These are phyloP conservation scores for Gracilinanus agilis DNA, from an alignment of 2,113 vertebrate species.

Conservation along the genomic window DNA sequence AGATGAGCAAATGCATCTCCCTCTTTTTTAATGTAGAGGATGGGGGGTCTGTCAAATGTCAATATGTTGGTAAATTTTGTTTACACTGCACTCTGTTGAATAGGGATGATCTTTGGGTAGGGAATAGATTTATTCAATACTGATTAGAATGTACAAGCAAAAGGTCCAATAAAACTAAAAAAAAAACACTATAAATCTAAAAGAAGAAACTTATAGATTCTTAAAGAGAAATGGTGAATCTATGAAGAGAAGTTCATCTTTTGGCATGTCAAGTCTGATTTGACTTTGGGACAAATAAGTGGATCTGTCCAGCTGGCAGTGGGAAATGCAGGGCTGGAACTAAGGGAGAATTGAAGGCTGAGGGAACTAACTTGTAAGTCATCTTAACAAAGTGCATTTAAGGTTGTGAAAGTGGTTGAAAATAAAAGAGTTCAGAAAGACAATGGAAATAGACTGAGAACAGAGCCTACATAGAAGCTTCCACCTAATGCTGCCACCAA, in stretches of 20 bases:
- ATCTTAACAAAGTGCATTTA: background rate
- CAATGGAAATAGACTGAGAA: background rate
- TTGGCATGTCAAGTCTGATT: background rate
- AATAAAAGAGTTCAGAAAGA: background rate
- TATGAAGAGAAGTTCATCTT: background rate
- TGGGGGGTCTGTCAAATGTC: background rate
- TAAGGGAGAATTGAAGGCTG: background rate
- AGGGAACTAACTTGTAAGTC: background rate
- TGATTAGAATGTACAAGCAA: background rate
- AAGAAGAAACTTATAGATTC: background rate
- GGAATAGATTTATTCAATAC: background rate
- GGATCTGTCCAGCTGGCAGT: background rate
- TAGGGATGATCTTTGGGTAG: background rate
- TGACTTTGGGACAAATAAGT: background rate
- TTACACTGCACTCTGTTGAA: background rate
- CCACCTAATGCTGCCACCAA: background rate
- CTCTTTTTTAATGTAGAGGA: background rate
- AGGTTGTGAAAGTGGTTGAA: background rate
- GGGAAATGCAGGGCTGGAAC: background rate
- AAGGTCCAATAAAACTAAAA: background rate
- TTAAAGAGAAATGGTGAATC: background rate
- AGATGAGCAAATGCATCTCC: background rate
- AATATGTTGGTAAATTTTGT: background rate
- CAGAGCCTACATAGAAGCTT: background rate
- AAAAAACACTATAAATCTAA: background rate